These are phyloP conservation scores for Gordius sp. DNA, from an alignment of 2,888 invertebrate species.

Conservation along the genomic window DNA sequence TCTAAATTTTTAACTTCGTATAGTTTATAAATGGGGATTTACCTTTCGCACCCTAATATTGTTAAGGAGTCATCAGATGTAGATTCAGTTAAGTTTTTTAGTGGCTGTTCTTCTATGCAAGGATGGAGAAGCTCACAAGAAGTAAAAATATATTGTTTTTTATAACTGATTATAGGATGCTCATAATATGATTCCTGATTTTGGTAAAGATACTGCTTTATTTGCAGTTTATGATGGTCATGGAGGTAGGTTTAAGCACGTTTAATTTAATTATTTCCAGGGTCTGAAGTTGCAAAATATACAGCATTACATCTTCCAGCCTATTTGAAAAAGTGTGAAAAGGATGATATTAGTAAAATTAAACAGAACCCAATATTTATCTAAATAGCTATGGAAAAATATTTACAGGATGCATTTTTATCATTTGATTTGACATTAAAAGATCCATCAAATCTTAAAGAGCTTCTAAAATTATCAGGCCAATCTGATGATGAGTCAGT, in stretches of 20 bases:
- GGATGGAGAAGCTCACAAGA: constrained; percentile 16
- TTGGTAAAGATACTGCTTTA: background rate
- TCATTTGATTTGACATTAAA: constrained; percentile 3
- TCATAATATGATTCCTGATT: constrained; percentile 7
- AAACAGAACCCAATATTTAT: background rate
- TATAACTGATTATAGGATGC: constrained; percentile 1
- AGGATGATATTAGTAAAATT: background rate
- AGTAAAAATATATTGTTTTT: constrained; percentile 7
- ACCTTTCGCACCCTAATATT: background rate
- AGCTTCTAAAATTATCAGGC: background rate
- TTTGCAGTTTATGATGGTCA: constrained; percentile 16
- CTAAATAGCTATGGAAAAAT: background rate
- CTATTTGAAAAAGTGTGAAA: background rate
- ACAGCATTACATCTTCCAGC: background rate
- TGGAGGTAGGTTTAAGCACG: constrained; percentile 11
- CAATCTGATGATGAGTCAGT: background rate
- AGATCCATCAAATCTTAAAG: background rate
- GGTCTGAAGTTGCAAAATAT: background rate
- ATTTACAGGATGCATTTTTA: constrained; percentile 7
- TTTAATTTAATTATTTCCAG: constrained; percentile 6
- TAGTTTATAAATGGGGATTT: constrained; percentile 10
- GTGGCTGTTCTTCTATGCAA: constrained; percentile 14
- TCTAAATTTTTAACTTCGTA: too few relatives aligned
- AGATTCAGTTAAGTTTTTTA: background rate
- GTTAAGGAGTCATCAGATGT: background rate